phyloP scores from a whole-genome alignment of 2,888 invertebrate genomes.

The Andrena trimmerana region DNA sequence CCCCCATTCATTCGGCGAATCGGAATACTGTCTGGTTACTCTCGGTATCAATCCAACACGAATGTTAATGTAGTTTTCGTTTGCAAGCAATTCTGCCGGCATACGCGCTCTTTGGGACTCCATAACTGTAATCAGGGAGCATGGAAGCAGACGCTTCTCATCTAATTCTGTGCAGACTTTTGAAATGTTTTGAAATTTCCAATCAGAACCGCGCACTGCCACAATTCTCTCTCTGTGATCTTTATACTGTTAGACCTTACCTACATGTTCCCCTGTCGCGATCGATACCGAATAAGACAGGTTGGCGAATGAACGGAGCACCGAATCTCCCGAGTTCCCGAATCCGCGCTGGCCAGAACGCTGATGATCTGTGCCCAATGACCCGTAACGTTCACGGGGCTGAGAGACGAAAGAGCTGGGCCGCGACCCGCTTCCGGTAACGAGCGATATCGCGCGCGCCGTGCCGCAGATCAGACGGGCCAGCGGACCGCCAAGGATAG shows the following conservation, averaged over 20 bases:
- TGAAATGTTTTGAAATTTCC: too few species aligned
- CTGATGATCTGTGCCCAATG: constrained; percentile 35
- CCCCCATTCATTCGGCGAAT: constrained; percentile 7
- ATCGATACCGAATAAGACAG: not conserved
- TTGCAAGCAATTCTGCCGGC: too few species aligned
- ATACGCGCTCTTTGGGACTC: too few species aligned
- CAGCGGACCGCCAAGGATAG: constrained; percentile 71
- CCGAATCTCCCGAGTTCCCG: constrained; percentile 16
- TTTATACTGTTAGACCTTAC: not conserved
- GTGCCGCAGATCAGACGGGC: constrained; percentile 49
- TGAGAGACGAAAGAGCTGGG: constrained; percentile 21
- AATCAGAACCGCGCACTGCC: too few species aligned
- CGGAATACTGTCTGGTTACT: not conserved
- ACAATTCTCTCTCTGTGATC: too few species aligned
- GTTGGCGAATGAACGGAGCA: not conserved
- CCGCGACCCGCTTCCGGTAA: constrained; percentile 66
- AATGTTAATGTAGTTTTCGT: too few species aligned
- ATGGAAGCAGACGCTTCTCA: too few species aligned
- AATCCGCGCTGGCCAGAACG: constrained; percentile 15
- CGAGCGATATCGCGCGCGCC: constrained; percentile 38
- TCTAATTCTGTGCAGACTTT: too few species aligned
- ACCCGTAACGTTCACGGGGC: constrained; percentile 20
- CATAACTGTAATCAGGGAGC: too few species aligned
- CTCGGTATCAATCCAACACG: not conserved
- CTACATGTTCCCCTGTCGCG: not conserved